Base-by-base conservation (phyloP, 1,140 invertebrate species). In the Anthonomus grandis region DNA sequence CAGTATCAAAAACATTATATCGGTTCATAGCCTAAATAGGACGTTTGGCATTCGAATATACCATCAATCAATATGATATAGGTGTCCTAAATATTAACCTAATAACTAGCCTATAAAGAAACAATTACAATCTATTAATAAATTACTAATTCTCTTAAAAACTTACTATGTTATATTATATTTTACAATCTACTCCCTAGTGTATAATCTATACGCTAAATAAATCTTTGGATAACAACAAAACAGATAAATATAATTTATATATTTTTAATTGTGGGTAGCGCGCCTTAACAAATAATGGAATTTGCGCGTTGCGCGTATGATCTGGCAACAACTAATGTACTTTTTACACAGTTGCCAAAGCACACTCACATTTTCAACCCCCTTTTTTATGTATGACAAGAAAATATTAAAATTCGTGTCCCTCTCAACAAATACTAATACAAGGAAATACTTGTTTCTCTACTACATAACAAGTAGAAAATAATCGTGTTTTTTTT, bases 71-170 rank as follows among this genome's bases (percentile, higher is more conserved):
- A n/a, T 51, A 51, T 51, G 42, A 49, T 50, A 57, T 49, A 31
- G 15, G 36, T 50, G 19, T 39, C 27, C 10, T 27, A 17, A 8
- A 25, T 27, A 13, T 37, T 56, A 10, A 12, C 27, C 46, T 53
- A 53, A 24, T 10, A 24, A 39, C 53, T 56, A 56, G 19, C 54
- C 49, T 57, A 57, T 2, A 15, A 48, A 17, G 21, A 12, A 18
- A n/a, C 36, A 41, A n/a, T 34, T 34, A 47, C 13, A 15, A 25
- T 9, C 54, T 57, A 41, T 36, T 53, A 57, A 57, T 57, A 57
- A 57, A 57, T 57, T 57, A 57, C 54, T 48, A 57, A 56, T 48
- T 39, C 41, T 57, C 54, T 57, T 57, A 57, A 49, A 57, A 57
- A 57, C 55, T 39, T 13, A 6, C 24, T 49, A 57, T 17, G 22